Percentiles rank a stretch among this genome's conserved stretches.
Evolutionary conservation across 2,888 invertebrate genomes (phyloP).

Genomic region (Caenorhabditis panamensis): DNA sequence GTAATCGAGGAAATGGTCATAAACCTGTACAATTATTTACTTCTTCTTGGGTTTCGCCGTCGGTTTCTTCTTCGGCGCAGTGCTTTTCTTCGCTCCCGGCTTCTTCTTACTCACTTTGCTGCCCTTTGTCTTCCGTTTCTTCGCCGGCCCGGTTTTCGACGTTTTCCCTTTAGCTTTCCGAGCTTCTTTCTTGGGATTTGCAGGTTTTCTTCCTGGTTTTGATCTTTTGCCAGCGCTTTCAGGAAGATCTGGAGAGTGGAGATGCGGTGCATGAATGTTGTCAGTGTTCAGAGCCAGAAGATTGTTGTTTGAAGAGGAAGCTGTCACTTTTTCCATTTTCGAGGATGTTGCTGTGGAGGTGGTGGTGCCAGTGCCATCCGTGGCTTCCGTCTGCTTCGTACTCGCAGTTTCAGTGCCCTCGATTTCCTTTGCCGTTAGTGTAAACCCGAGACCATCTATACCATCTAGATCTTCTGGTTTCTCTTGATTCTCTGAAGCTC

Average conservation of each 20-base stretch:
- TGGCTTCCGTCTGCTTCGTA: neutral
- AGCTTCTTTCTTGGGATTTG: neutral
- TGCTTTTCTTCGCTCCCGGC: constrained; percentile 13
- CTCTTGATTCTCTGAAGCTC: too few species aligned
- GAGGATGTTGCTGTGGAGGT: neutral
- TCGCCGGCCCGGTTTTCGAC: neutral
- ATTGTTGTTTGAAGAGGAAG: neutral
- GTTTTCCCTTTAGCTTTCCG: neutral
- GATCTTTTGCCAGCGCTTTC: neutral
- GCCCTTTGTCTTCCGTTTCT: neutral
- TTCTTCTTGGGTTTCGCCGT: constrained; percentile 20
- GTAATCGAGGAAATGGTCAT: too few species aligned
- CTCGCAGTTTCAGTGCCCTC: neutral
- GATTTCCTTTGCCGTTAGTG: neutral
- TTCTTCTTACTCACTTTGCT: constrained; percentile 12
- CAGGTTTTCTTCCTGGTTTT: neutral
- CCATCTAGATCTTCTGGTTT: too few species aligned
- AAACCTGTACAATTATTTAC: neutral
- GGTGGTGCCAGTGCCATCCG: neutral
- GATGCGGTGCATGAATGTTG: too few species aligned
- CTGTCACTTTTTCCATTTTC: neutral
- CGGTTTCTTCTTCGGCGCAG: constrained; percentile 9
- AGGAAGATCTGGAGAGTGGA: neutral
- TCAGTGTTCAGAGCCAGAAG: too few species aligned
- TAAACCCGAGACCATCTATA: neutral